These are phyloP conservation scores for Oreamnos americanus DNA, from an alignment of 2,113 vertebrate genomes.

Conservation along the genomic window DNA sequence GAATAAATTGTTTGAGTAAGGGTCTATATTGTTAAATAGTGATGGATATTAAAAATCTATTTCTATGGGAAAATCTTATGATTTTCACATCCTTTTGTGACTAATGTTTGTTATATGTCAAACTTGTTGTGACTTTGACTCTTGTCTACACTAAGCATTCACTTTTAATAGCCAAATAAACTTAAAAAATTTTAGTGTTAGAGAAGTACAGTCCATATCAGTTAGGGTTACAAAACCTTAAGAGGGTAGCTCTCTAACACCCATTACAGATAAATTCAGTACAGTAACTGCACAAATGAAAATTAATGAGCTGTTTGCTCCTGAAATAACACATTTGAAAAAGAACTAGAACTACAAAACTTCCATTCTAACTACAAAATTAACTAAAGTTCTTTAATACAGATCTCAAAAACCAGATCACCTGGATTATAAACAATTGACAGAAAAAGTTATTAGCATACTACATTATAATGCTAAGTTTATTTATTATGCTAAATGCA, in stretches of 20 bases:
- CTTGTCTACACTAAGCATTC: background rate
- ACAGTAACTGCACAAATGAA: background rate
- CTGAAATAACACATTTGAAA: slow-evolving; percentile 10
- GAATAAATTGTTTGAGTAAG: background rate
- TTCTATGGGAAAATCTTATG: background rate
- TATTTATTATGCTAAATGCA: background rate
- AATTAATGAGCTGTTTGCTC: slow-evolving; percentile 18
- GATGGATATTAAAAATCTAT: background rate
- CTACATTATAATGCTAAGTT: background rate
- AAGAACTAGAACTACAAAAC: slow-evolving; percentile 29
- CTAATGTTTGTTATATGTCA: background rate
- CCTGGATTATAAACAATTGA: background rate
- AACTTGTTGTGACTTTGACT: background rate
- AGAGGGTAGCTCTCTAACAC: background rate
- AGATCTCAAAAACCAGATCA: slow-evolving; percentile 20
- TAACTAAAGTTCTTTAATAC: background rate
- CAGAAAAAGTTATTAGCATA: background rate
- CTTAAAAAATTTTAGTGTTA: background rate
- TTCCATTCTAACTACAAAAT: slow-evolving; percentile 26
- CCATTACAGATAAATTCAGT: slow-evolving; percentile 18
- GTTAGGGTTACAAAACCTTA: background rate
- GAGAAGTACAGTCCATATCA: background rate
- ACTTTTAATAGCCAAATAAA: background rate
- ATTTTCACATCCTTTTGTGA: background rate
- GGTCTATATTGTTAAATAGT: background rate